These are phyloP conservation scores for Piaya cayana DNA, from an alignment of 2,113 vertebrate genomes.

Conservation along the genomic window DNA sequence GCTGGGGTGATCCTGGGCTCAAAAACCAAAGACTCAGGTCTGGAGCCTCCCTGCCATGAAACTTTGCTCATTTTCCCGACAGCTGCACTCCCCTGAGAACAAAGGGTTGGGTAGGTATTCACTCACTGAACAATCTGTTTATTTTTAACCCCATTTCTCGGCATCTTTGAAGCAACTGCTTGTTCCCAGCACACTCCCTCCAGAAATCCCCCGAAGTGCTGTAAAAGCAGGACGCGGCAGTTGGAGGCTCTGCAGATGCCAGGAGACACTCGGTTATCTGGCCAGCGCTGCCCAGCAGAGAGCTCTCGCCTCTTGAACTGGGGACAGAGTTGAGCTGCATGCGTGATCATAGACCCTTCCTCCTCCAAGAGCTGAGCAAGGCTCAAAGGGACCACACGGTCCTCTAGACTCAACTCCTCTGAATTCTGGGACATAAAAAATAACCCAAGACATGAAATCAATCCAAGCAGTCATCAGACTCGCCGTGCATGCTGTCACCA, in stretches of 20 bases:
- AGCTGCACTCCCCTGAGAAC: neutral
- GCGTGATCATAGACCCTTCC: neutral
- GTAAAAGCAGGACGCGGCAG: neutral
- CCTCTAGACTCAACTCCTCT: neutral
- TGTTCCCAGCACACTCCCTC: constrained; percentile 15
- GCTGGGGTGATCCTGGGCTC: neutral
- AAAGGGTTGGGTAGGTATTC: neutral
- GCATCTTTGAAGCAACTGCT: neutral
- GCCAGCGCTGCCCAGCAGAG: neutral
- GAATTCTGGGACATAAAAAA: neutral
- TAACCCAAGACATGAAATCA: neutral
- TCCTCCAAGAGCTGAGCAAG: neutral
- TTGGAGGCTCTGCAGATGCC: neutral
- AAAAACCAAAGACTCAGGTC: neutral
- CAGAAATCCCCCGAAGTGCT: neutral
- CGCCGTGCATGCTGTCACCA: neutral
- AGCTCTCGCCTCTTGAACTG: neutral
- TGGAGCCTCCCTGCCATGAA: neutral
- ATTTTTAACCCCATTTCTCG: constrained; percentile 34
- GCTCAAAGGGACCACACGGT: fast-evolving
- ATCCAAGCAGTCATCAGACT: neutral
- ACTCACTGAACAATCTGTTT: neutral
- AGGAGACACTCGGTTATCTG: neutral
- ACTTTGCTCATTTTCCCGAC: neutral
- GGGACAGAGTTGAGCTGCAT: neutral